Base-by-base conservation (phyloP, 2,113 vertebrate species). In the Lepus timidus region DNA sequence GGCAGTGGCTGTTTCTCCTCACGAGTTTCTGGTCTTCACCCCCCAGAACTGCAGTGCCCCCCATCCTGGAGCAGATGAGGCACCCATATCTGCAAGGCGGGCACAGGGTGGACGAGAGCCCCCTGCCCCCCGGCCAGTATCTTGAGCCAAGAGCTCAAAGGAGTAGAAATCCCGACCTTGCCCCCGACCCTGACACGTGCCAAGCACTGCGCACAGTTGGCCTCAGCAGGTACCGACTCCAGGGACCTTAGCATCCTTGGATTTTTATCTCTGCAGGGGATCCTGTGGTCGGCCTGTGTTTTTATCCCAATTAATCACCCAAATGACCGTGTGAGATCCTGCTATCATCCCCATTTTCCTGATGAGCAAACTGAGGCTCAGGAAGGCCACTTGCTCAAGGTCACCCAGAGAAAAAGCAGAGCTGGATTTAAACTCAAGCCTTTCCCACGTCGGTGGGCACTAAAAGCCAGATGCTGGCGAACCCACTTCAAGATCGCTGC, bases 321-420 rank as follows among this genome's bases (percentile, higher is more conserved):
- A 81, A 76, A 61, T 29, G 51, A n/a, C 64, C 55, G 22, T 0
- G 0, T 20, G 70, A 44, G 20, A 19, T 36, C 31, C 6, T 0
- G 2, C 17, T 9, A n/a, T 11, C 55, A 71, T 1, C 36, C 44
- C 49, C 6, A 19, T 52, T 31, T 94, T 65, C 76, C 80, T 81
- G 87, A 64, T 51, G 67, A 85, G 83, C 83, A 89, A 71, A 89
- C n/a, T 0, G 14, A 82, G 51, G 85, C 55, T 58, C 44, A 94
- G 8, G 80, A 44, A 76, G 82, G 36, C n/a, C 31, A 44, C 36
- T 73, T 75, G 64, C 44, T 85, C 29, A 89, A 70, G 25, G 64
- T 83, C 19, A 65, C 23, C 1, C 0, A 44, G 70, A 82, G 90
- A 39, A 79, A 80, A 58, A 58, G 75, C 11, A 10, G 44, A 62